Conservation (phyloP, 2,797 vertebrate species). For the Lagorchestes hirsutus region DNA sequence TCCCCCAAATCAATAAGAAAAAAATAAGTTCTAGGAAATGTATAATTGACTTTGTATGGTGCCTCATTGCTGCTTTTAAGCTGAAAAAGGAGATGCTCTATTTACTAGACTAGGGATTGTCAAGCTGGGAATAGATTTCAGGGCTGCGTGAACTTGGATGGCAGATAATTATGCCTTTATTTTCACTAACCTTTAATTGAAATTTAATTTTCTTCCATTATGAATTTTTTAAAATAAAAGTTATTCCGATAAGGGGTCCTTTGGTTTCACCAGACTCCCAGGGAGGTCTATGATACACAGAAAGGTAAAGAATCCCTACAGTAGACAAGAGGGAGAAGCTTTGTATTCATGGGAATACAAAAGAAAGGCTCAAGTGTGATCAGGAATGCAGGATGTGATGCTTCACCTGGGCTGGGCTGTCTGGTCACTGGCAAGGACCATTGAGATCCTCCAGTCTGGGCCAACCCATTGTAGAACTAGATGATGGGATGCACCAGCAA, state of each 20-base stretch:
- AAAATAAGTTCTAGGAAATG: neutral
- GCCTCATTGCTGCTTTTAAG: neutral
- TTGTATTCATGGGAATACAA: neutral
- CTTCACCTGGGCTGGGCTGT: neutral
- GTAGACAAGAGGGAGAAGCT: neutral
- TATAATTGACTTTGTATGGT: neutral
- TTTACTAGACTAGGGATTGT: neutral
- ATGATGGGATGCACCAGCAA: neutral
- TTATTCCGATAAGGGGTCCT: neutral
- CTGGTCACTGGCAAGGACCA: neutral
- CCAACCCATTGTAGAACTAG: neutral
- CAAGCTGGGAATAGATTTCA: neutral
- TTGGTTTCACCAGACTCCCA: neutral
- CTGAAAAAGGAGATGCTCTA: neutral
- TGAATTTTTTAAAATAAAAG: neutral
- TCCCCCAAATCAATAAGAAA: neutral
- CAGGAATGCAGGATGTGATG: neutral
- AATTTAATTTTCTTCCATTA: neutral
- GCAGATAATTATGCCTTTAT: neutral
- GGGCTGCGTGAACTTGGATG: neutral
- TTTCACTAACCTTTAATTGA: neutral
- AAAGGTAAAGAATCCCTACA: neutral
- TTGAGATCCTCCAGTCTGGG: neutral
- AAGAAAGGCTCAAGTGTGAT: neutral
- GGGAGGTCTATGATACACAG: neutral